Evolutionary conservation across 2,888 invertebrate genomes (phyloP).

Genomic region (Drosophila merina): DNA sequence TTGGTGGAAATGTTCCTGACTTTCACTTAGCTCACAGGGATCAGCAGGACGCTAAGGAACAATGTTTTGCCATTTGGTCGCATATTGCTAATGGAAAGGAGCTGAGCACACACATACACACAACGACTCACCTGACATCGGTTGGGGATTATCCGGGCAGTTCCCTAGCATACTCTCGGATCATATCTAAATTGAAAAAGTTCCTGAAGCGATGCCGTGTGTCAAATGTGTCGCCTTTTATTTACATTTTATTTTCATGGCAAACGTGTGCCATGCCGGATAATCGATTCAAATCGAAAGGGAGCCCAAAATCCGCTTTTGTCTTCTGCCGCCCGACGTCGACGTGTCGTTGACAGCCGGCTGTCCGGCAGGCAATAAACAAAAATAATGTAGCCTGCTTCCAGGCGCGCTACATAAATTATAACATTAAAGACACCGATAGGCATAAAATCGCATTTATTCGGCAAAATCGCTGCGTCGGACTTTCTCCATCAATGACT

Average conservation of each 20-base stretch:
- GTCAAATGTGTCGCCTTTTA: conserved; percentile 41
- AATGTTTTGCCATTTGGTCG: conserved; percentile 42
- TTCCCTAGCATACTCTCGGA: conserved; percentile 36
- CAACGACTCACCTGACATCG: conserved; percentile 18
- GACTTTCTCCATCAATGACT: conserved; percentile 51
- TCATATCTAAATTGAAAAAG: conserved; percentile 46
- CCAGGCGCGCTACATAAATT: conserved; percentile 67
- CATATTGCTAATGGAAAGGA: conserved; percentile 44
- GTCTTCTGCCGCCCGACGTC: background rate
- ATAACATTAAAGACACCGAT: conserved; percentile 64
- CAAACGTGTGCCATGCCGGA: conserved; percentile 27
- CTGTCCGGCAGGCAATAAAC: conserved; percentile 61
- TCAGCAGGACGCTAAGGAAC: conserved; percentile 17
- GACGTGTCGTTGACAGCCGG: conserved; percentile 56
- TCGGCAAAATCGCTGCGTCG: conserved; percentile 67
- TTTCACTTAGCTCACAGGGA: conserved; percentile 30
- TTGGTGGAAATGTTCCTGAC: conserved; percentile 15
- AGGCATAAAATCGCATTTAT: conserved; percentile 65
- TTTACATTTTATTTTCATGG: conserved; percentile 47
- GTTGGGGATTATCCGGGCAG: conserved; percentile 34
- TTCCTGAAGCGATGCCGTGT: conserved; percentile 39
- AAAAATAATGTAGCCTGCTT: conserved; percentile 58
- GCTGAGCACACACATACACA: background rate
- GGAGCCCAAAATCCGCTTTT: conserved; percentile 32
- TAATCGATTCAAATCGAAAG: conserved; percentile 58